Percentiles rank a stretch among this genome's conserved stretches.
Evolutionary conservation across 2,113 vertebrate species (phyloP).

Genomic region (Catharus minimus): DNA sequence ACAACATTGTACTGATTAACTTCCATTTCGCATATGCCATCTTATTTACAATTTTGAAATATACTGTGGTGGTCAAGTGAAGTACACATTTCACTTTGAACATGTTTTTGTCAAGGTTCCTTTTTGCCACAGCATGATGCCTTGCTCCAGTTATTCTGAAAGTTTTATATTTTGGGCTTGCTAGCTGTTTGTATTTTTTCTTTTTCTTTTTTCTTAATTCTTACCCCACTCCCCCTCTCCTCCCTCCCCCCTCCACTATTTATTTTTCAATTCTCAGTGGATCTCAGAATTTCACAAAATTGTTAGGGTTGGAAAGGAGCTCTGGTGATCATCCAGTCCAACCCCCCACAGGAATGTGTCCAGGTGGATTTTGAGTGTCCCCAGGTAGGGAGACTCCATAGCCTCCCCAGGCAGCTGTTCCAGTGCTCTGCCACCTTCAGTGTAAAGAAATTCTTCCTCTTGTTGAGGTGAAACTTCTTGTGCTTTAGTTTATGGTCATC

Average conservation of each 20-base stretch:
- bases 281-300: background rate
- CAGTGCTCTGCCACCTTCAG: background rate
- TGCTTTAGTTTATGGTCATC: no score
- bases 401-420: background rate
- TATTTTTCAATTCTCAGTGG: background rate
- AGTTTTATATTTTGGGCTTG: background rate
- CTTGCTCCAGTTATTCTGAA: background rate
- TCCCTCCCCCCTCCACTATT: background rate
- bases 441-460: no score
- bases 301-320: background rate
- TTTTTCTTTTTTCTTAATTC: background rate
- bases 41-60: background rate
- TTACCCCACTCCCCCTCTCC: fast-evolving
- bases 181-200: fast-evolving
- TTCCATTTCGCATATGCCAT: background rate
- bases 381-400: fast-evolving
- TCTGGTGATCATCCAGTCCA: background rate
- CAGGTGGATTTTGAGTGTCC: background rate
- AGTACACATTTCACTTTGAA: background rate
- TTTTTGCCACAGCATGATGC: background rate
- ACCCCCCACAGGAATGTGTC: fast-evolving
- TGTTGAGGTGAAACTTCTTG: no score
- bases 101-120: fast-evolving
- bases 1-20: background rate
- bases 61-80: background rate